These are phyloP conservation scores for Stictocephala bisonia DNA, from an alignment of 2,888 invertebrate species.

Conservation along the genomic window DNA sequence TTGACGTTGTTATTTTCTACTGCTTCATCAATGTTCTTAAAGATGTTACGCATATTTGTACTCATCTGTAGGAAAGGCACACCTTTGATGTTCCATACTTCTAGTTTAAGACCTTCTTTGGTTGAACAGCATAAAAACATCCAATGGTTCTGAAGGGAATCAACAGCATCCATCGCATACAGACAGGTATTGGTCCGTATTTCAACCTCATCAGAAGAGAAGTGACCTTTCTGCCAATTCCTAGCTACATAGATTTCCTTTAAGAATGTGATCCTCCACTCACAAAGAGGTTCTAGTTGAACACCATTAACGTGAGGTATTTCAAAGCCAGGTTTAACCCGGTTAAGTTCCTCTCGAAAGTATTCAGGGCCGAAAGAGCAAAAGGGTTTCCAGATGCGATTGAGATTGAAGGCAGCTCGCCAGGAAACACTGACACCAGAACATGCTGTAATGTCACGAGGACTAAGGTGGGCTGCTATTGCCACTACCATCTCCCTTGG, in stretches of 20 bases:
- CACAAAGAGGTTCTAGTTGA: constrained; percentile 17
- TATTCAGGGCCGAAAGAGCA: constrained; percentile 25
- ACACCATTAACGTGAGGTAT: not conserved
- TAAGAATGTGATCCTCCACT: constrained; percentile 19
- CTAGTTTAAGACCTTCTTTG: constrained; percentile 15
- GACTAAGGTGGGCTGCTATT: constrained; percentile 13
- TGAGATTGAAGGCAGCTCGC: constrained; percentile 24
- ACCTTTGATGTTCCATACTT: constrained; percentile 20
- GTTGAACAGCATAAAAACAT: constrained; percentile 23
- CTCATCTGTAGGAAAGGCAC: not conserved
- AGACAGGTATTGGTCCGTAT: not conserved
- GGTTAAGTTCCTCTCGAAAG: constrained; percentile 6
- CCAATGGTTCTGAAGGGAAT: constrained; percentile 1
- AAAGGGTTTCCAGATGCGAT: constrained; percentile 6
- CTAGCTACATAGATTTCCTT: constrained; percentile 15
- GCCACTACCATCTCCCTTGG: constrained; percentile 25
- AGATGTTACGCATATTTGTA: constrained; percentile 25
- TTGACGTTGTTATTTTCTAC: constrained; percentile 10
- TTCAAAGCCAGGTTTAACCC: constrained; percentile 12
- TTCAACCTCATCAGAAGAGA: constrained; percentile 11
- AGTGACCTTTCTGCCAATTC: constrained; percentile 4
- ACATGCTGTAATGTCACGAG: constrained; percentile 3
- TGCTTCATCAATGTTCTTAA: constrained; percentile 21
- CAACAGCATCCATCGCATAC: constrained; percentile 23
- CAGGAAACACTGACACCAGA: constrained; percentile 4